These are phyloP conservation scores for Sinocyclocheilus maitianheensis DNA, from an alignment of 2,113 vertebrate species.

Conservation along the genomic window DNA sequence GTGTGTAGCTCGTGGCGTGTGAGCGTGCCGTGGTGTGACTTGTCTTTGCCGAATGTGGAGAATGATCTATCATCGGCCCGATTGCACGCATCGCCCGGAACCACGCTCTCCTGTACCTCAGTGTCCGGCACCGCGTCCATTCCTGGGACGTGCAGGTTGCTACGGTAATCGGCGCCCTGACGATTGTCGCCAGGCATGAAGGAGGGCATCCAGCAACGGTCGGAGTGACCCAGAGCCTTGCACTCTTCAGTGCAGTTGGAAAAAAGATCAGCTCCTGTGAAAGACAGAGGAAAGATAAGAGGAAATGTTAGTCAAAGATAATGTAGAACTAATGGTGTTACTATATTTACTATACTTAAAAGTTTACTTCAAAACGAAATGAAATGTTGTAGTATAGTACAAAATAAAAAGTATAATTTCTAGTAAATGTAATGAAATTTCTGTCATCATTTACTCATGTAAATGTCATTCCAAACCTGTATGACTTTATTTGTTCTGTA, in stretches of 20 bases:
- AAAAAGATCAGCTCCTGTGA: constrained; percentile 77
- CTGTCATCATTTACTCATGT: background rate
- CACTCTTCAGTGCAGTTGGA: constrained; percentile 99
- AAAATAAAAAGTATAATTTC: background rate
- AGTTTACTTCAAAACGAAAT: too few relatives aligned
- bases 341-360: background rate
- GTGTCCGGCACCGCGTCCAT: constrained; percentile 99
- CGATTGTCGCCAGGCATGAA: constrained; percentile 94
- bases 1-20: constrained; percentile 96
- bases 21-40: constrained; percentile 96
- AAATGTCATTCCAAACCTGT: background rate
- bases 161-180: constrained; percentile 97
- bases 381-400: background rate
- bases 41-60: constrained; percentile 99
- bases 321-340: background rate
- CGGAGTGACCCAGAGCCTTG: constrained; percentile 97
- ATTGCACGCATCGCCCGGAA: constrained; percentile 70
- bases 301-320: background rate
- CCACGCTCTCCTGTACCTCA: constrained; percentile 91
- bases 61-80: constrained; percentile 87
- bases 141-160: constrained; percentile 97
- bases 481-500: background rate
- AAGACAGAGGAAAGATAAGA: background rate
- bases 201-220: constrained; percentile 99
- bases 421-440: too few relatives aligned